Evolutionary conservation across 2,888 invertebrate species (phyloP).

Genomic region (Papilio demoleus): DNA sequence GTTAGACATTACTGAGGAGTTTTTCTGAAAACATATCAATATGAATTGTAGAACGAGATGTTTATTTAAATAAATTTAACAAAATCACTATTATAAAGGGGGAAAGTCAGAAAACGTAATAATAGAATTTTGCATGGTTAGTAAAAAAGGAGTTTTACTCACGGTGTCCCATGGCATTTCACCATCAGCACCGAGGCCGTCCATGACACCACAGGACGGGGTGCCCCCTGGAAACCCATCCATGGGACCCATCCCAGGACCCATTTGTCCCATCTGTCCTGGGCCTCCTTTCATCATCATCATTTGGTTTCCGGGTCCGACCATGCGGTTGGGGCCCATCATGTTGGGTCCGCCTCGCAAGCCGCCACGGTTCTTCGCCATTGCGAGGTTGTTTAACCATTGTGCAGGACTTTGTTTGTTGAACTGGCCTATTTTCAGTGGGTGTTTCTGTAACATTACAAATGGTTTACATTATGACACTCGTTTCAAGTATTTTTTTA

Average conservation of each 20-base stretch:
- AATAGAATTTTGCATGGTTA: background rate
- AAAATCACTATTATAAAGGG: too few species aligned
- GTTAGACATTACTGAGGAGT: slow-evolving; percentile 80
- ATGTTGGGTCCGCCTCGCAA: slow-evolving; percentile 81
- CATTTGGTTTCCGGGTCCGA: slow-evolving; percentile 75
- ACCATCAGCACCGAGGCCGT: slow-evolving; percentile 84
- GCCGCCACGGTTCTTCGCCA: slow-evolving; percentile 88
- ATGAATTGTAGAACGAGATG: too few species aligned
- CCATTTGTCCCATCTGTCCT: slow-evolving; percentile 78
- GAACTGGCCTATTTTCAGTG: slow-evolving; percentile 94
- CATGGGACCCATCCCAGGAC: slow-evolving; percentile 76
- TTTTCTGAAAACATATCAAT: slow-evolving; percentile 79
- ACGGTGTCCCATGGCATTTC: slow-evolving; percentile 84
- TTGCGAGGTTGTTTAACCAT: slow-evolving; percentile 90
- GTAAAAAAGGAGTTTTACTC: slow-evolving; percentile 53
- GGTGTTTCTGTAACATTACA: slow-evolving; percentile 89
- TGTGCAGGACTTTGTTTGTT: slow-evolving; percentile 92
- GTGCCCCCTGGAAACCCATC: slow-evolving; percentile 83
- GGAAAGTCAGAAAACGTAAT: too few species aligned
- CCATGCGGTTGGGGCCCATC: slow-evolving; percentile 80
- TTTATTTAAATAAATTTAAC: too few species aligned
- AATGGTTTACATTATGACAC: too few species aligned
- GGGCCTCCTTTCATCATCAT: slow-evolving; percentile 81
- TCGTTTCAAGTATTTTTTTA: too few species aligned
- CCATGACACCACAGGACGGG: slow-evolving; percentile 84